Percentiles rank a stretch among this genome's conserved stretches.
These are phyloP conservation scores for Phalacrocorax brasilianus DNA, from an alignment of 2,113 vertebrate genomes.

Conservation along the genomic window DNA sequence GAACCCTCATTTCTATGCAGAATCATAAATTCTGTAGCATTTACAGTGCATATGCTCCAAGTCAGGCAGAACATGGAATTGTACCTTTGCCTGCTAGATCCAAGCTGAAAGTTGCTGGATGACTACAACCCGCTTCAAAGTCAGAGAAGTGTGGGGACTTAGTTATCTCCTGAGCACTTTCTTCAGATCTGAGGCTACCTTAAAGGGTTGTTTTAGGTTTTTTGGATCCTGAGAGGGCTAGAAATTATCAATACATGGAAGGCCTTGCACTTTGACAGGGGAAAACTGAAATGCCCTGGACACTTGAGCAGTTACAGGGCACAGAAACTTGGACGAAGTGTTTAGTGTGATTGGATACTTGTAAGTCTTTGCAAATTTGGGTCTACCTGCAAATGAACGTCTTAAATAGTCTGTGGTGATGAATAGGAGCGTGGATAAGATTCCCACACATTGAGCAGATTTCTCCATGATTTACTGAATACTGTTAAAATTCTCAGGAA, in stretches of 20 bases:
- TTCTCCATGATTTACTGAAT: not conserved
- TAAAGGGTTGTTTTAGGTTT: not conserved
- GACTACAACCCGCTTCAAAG: not conserved
- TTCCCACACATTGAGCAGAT: not conserved
- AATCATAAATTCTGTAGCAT: slow-evolving; percentile 30
- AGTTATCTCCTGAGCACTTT: not conserved
- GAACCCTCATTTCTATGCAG: slow-evolving; percentile 34
- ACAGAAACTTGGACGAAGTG: not conserved
- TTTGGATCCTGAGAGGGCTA: not conserved
- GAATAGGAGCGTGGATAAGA: not conserved
- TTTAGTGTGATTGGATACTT: not conserved
- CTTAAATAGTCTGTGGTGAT: not conserved
- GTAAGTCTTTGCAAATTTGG: not conserved
- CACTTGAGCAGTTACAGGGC: not conserved
- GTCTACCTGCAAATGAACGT: not conserved
- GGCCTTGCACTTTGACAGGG: not conserved
- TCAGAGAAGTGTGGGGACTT: not conserved
- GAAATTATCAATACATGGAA: not conserved
- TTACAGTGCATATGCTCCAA: slow-evolving; percentile 27
- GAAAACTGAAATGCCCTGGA: not conserved
- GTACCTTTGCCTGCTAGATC: not conserved
- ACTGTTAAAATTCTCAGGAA: not conserved
- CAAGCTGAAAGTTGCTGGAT: not conserved
- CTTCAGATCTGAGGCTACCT: not conserved
- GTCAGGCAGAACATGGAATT: not conserved